These are phyloP conservation scores for Oxytorus armatus DNA, from an alignment of 2,888 invertebrate genomes.

Conservation along the genomic window DNA sequence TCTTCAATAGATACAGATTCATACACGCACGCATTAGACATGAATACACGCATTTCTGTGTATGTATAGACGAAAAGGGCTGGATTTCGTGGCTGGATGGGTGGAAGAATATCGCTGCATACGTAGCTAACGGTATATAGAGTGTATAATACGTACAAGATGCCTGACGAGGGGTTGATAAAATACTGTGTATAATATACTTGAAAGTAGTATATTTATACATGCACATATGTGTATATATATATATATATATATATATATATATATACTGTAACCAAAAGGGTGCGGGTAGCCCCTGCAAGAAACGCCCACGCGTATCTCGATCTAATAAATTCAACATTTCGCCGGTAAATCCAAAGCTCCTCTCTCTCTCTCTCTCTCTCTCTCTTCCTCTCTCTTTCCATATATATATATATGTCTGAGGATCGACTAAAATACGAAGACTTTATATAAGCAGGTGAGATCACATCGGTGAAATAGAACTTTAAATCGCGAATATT, in stretches of 20 bases:
- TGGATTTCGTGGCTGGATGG: conserved; percentile 77
- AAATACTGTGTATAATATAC: conserved; percentile 23
- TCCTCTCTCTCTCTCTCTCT: conserved; percentile 1
- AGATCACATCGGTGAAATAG: conserved; percentile 49
- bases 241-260: background rate
- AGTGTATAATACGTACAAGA: background rate
- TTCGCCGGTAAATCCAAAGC: conserved; percentile 72
- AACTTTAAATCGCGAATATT: conserved; percentile 46
- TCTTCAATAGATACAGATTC: no score
- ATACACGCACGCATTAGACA: no score
- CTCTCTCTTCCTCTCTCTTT: background rate
- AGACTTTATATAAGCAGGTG: conserved; percentile 54
- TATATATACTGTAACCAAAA: conserved; percentile 35
- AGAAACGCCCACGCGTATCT: conserved; percentile 83
- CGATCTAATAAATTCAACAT: conserved; percentile 85
- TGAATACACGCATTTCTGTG: background rate
- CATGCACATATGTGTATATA: background rate
- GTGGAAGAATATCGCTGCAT: conserved; percentile 66
- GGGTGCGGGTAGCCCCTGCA: conserved; percentile 71
- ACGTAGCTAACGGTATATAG: conserved; percentile 68
- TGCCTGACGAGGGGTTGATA: conserved; percentile 49
- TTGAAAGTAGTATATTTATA: conserved; percentile 20
- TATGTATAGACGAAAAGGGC: conserved; percentile 60
- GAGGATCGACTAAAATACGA: background rate
- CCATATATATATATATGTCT: conserved; percentile 3